These are phyloP conservation scores for Vanacampus margaritifer DNA, from an alignment of 2,113 vertebrate species.

Conservation along the genomic window DNA sequence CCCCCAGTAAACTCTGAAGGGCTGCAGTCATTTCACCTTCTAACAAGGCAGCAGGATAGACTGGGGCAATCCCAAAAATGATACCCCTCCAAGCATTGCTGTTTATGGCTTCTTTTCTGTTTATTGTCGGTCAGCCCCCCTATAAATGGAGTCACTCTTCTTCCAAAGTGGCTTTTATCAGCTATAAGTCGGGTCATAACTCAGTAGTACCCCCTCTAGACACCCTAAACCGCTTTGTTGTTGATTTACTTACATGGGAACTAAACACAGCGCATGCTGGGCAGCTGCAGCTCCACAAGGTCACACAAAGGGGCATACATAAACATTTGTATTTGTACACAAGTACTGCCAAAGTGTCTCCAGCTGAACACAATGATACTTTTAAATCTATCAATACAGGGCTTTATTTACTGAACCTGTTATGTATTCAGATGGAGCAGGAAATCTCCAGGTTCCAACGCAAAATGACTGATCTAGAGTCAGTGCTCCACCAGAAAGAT, in stretches of 20 bases:
- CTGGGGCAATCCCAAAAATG: not conserved
- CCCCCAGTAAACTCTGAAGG: not conserved
- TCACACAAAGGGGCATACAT: not conserved
- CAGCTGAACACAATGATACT: not conserved
- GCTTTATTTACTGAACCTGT: not conserved
- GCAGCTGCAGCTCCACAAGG: not conserved
- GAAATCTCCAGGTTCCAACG: constrained; percentile 99
- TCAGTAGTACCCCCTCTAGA: not conserved
- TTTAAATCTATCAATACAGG: not conserved
- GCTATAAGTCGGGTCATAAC: not conserved
- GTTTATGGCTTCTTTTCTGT: not conserved
- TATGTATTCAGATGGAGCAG: constrained; percentile 89
- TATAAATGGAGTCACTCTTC: not conserved
- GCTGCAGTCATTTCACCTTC: not conserved
- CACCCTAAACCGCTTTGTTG: not conserved
- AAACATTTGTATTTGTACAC: not conserved
- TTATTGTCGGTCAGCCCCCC: not conserved
- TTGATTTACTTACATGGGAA: not conserved
- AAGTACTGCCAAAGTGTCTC: not conserved
- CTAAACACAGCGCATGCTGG: not conserved
- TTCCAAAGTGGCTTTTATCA: not conserved
- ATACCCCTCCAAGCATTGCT: not conserved
- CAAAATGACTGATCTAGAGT: constrained; percentile 98
- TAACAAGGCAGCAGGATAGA: not conserved
- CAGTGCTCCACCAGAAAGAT: constrained; percentile 98